These are phyloP conservation scores for Pseudomugil tenellus DNA, from an alignment of 2,797 vertebrate species.

Conservation along the genomic window DNA sequence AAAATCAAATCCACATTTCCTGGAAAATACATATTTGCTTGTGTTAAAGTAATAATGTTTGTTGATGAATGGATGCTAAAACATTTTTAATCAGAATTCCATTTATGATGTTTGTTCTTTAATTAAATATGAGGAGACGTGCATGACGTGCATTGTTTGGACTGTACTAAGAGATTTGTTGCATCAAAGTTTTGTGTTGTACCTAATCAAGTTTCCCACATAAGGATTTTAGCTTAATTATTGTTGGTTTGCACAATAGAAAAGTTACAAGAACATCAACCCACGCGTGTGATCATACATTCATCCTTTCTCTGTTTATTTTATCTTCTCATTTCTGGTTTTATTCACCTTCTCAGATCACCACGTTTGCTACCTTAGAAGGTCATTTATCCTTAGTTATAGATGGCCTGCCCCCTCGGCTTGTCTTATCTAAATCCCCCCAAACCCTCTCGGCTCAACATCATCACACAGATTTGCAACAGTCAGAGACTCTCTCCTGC, in stretches of 20 bases:
- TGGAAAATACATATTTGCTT: slow-evolving; percentile 26
- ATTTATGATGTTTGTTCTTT: slow-evolving; percentile 14
- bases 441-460: slow-evolving; percentile 38
- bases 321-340: slow-evolving; percentile 35
- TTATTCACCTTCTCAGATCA: slow-evolving; percentile 42
- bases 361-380: slow-evolving; percentile 35
- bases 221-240: slow-evolving; percentile 67
- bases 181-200: slow-evolving; percentile 37
- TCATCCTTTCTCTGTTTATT: slow-evolving; percentile 36
- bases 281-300: slow-evolving; percentile 59
- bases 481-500: slow-evolving; percentile 25
- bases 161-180: slow-evolving; percentile 52
- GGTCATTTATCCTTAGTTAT: slow-evolving; percentile 68
- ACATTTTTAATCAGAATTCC: slow-evolving; percentile 25
- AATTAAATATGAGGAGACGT: slow-evolving; percentile 19
- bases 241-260: slow-evolving; percentile 68
- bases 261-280: slow-evolving; percentile 70
- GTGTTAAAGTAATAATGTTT: slow-evolving; percentile 12
- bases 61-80: slow-evolving; percentile 22
- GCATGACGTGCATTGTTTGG: slow-evolving; percentile 55
- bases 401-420: slow-evolving; percentile 44
- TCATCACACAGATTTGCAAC: slow-evolving; percentile 38
- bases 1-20: slow-evolving; percentile 42
- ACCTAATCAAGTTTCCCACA: slow-evolving; percentile 68
- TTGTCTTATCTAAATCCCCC: slow-evolving; percentile 44